Conservation (phyloP, 2,113 vertebrate species). For the Dunckerocampus dactyliophorus region DNA sequence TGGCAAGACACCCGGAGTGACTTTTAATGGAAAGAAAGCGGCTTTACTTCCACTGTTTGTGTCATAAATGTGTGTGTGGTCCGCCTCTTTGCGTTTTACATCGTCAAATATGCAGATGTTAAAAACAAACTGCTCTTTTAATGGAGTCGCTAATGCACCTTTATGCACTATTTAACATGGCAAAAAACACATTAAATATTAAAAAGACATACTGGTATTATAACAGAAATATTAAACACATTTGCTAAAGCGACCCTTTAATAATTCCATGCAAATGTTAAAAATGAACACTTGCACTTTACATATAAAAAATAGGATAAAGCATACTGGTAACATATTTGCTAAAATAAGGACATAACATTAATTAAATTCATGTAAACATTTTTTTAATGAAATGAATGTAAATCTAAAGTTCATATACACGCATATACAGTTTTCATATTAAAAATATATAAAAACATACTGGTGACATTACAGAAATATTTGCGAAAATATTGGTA, state of each 20-base stretch:
- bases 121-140: background rate
- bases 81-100: background rate
- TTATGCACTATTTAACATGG: background rate
- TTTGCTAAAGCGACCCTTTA: background rate
- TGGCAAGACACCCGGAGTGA: background rate
- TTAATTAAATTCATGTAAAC: too few species aligned
- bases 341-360: too few species aligned
- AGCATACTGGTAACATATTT: too few species aligned
- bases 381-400: too few species aligned
- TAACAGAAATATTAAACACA: background rate
- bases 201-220: background rate
- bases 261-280: background rate
- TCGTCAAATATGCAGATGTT: background rate
- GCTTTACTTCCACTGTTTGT: background rate
- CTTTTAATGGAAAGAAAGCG: background rate
- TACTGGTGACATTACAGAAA: too few species aligned
- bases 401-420: too few species aligned
- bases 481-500: too few species aligned
- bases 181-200: conserved; percentile 3
- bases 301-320: too few species aligned
- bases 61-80: background rate
- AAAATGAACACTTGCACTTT: background rate
- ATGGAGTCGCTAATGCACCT: background rate
- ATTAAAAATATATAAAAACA: too few species aligned
- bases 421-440: too few species aligned